Base-by-base conservation (phyloP, 2,113 vertebrate genomes). In the Formicarius rufipectus region DNA sequence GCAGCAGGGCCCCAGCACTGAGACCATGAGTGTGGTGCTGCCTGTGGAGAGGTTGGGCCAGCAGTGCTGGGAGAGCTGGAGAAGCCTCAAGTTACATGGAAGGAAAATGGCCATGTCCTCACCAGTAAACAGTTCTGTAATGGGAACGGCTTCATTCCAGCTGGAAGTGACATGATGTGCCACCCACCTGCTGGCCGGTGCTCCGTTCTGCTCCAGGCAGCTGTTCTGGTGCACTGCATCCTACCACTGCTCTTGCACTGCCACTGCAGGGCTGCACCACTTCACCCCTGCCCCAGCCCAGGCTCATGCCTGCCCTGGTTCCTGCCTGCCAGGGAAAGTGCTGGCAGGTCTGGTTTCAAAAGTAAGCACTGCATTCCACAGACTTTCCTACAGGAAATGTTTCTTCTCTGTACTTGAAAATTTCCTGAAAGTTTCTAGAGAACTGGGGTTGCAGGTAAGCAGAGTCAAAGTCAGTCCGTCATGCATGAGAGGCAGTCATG, bases 131-230 rank as follows among this genome's bases (percentile, higher is more conserved):
- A 6, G 10, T 18, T 79, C 66, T 37, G 52, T 19, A 17, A 47
- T 0, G 0, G 0, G 7, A 79, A n/a, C 3, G 3, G 25, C 30
- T 22, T 13, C 3, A 0, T 9, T 24, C 39, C 35, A 37, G 5
- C 8, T 1, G 7, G 24, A 50, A 59, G 64, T 0, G 62, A 37
- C 1, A 0, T 1, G 1, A 1, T 0, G 11, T 62, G 55, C 37
- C 7, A 1, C 1, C 2, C 17, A 12, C 63, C 17, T 9, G 35
- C 56, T 5, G 0, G 4, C 21, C 14, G 7, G 53, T 35, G 82
- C 16, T 52, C 79, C 14, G 50, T 10, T 21, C 78, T 60, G 64
- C 31, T 39, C 1, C 2, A 17, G 58, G 39, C 6, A 12, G 50
- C 66, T 1, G 0, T 37, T 40, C 50, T 0, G 4, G 28, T 5